phyloP scores from a whole-genome alignment of 2,888 invertebrate species.

The Marronus borbonicus region DNA sequence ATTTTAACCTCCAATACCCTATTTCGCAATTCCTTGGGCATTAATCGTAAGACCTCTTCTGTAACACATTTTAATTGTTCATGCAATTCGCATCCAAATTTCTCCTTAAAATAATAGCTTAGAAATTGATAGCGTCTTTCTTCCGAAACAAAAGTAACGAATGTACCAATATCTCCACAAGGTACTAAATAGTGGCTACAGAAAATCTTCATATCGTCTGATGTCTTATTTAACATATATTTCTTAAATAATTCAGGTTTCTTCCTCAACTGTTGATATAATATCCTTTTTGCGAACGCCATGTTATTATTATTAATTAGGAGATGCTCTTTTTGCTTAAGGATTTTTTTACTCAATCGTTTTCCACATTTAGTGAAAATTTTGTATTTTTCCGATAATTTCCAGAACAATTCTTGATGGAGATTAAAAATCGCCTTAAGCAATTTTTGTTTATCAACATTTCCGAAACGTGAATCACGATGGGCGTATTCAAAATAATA shows the following conservation, averaged over 20 bases:
- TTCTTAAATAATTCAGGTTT: constrained; percentile 32
- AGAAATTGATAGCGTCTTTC: constrained; percentile 30
- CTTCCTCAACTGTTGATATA: constrained; percentile 37
- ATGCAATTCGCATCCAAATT: constrained; percentile 17
- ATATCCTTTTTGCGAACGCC: constrained; percentile 29
- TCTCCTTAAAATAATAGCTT: constrained; percentile 33
- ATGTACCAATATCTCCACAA: background rate
- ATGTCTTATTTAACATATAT: constrained; percentile 47
- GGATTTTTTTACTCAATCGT: constrained; percentile 49
- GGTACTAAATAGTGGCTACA: too few relatives aligned
- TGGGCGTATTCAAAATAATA: constrained; percentile 44
- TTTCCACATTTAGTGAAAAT: constrained; percentile 42
- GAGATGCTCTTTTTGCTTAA: constrained; percentile 40
- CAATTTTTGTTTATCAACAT: background rate
- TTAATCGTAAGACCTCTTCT: background rate
- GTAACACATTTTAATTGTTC: constrained; percentile 23
- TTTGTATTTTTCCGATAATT: constrained; percentile 43
- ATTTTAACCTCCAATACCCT: constrained; percentile 25
- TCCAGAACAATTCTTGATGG: constrained; percentile 47
- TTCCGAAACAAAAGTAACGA: constrained; percentile 15
- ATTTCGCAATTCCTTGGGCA: constrained; percentile 28
- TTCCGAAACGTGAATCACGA: constrained; percentile 4
- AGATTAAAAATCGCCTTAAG: constrained; percentile 42
- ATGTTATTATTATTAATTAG: constrained; percentile 23
- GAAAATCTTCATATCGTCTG: constrained; percentile 16